phyloP scores from a whole-genome alignment of 2,888 invertebrate species.

The Dicyrtomina minuta region DNA sequence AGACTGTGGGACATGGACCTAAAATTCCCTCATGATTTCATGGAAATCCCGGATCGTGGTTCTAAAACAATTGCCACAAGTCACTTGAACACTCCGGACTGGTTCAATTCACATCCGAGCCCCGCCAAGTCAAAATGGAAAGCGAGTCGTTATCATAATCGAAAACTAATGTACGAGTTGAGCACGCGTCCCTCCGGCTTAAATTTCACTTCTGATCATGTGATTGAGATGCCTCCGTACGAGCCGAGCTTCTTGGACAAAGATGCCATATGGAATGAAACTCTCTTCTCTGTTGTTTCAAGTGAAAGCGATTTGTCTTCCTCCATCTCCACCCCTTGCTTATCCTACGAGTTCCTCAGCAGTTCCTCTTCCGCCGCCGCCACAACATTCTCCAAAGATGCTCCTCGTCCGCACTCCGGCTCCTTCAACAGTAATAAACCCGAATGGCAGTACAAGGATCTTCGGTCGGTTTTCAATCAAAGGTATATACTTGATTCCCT shows the following conservation, averaged over 20 bases:
- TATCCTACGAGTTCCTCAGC: slow-evolving; percentile 37
- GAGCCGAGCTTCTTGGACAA: slow-evolving; percentile 44
- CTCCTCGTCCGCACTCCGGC: neutral
- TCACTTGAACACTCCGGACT: slow-evolving; percentile 47
- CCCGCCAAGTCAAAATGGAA: neutral
- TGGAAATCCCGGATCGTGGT: slow-evolving; percentile 7
- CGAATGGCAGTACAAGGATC: slow-evolving; percentile 50
- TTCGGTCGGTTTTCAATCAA: slow-evolving; percentile 50
- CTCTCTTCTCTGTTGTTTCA: slow-evolving; percentile 43
- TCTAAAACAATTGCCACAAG: neutral
- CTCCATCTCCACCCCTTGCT: slow-evolving; percentile 29
- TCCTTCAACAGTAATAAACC: slow-evolving; percentile 37
- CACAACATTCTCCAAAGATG: neutral
- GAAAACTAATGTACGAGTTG: slow-evolving; percentile 13
- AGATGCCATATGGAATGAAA: slow-evolving; percentile 48
- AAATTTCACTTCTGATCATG: slow-evolving; percentile 42
- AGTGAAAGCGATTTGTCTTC: slow-evolving; percentile 21
- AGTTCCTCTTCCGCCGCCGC: neutral
- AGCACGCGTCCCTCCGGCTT: slow-evolving; percentile 37
- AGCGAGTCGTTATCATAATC: slow-evolving; percentile 15
- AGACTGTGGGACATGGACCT: slow-evolving; percentile 52
- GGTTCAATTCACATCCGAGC: slow-evolving; percentile 38
- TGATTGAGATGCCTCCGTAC: slow-evolving; percentile 50
- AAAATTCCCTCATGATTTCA: slow-evolving; percentile 48
- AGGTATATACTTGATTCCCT: slow-evolving; percentile 34